Evolutionary conservation across 37 sponge, comb jelly and placozoan genomes (phyloP).

Genomic region (Agelas oroides): DNA sequence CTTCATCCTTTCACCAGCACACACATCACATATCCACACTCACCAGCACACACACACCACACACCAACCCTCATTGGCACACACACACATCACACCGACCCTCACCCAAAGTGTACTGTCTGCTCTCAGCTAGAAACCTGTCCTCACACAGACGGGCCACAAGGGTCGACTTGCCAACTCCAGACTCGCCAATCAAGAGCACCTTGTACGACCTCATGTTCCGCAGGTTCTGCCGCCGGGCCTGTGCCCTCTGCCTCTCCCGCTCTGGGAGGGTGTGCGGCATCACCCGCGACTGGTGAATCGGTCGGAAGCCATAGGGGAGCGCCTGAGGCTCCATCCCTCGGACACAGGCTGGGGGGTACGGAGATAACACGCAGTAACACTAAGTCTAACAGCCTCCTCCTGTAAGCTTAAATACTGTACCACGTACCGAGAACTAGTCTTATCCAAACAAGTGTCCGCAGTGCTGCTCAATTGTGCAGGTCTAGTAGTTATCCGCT

Average conservation of each 20-base stretch:
- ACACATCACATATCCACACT: too few relatives aligned
- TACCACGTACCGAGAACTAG: not conserved
- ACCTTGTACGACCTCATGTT: conserved; percentile 60
- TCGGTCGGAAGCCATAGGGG: conserved; percentile 59
- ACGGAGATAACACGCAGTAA: too few relatives aligned
- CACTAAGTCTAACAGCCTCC: too few relatives aligned
- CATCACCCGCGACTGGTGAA: conserved; percentile 18
- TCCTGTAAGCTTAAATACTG: too few relatives aligned
- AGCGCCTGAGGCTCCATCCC: not conserved
- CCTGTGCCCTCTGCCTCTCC: conserved; percentile 42
- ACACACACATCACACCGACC: too few relatives aligned
- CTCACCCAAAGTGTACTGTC: conserved; percentile 70
- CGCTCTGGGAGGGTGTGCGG: conserved; percentile 33
- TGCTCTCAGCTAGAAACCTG: conserved; percentile 59
- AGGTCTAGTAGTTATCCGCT: too few relatives aligned
- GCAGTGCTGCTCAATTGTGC: not conserved
- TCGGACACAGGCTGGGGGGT: conserved; percentile 10
- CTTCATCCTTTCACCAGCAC: not conserved
- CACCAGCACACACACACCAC: too few relatives aligned
- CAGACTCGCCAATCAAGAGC: conserved; percentile 74
- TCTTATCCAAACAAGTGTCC: not conserved
- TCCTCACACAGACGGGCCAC: conserved; percentile 74
- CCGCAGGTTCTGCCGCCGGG: not conserved
- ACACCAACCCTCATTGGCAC: too few relatives aligned
- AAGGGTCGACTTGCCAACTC: conserved; percentile 80